Base-by-base conservation (phyloP, 1,140 invertebrate genomes). In the Solen grandis region DNA sequence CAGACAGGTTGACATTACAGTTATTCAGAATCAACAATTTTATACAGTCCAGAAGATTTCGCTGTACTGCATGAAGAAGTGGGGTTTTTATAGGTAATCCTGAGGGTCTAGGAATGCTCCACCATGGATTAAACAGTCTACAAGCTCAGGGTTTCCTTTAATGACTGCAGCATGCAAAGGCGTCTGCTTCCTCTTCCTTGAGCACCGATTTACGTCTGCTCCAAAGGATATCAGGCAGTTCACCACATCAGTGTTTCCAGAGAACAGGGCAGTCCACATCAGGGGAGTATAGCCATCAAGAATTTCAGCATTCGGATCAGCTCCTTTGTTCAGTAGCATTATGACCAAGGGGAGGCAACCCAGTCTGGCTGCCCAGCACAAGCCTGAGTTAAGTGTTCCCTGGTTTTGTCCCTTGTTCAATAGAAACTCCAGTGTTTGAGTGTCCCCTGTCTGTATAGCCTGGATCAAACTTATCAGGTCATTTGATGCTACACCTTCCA, bases 261-360 rank as follows among this genome's bases (percentile, higher is more conserved):
- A 83, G 75, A 81, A 87, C 46, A 87, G 85, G 1, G 72, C 65
- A 29, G 82, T 75, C 84, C 84, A 85, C 1, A 85, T 66, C 1
- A 87, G 66, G 13, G 86, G 86, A 22, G 82, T 82, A 50, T 82
- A 85, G n/a, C 86, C 86, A 59, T 82, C 86, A 84, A 84, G 85
- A 19, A 84, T 74, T 46, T 74, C 66, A 1, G 68, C 78, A 78
- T 84, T 84, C 14, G 77, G 66, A 52, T 85, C 46, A 4, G 82
- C 86, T 8, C 84, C 86, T 19, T 27, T 36, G 5, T 74, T 41
- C 16, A 85, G 22, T 52, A 87, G 59, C 13, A 60, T 27, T 5
- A 46, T 25, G 10, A 84, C 57, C 31, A 84, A 65, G 29, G 78
- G 52, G 33, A 80, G n/a, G 62, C 84, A 59, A 38, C 84, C 86